phyloP scores from a whole-genome alignment of 2,113 vertebrate genomes.

The Microcebus murinus region DNA sequence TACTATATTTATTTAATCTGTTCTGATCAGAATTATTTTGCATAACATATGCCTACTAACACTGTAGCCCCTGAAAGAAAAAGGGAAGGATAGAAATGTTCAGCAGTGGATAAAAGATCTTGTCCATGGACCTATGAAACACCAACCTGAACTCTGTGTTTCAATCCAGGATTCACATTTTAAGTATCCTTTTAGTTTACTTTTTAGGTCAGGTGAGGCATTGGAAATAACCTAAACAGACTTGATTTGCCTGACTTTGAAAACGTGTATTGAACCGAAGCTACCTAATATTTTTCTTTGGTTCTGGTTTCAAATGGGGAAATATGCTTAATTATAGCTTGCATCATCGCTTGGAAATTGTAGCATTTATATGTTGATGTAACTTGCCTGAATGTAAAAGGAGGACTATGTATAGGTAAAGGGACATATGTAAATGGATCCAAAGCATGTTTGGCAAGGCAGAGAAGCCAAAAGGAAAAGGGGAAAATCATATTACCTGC shows the following conservation, averaged over 20 bases:
- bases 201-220: conserved; percentile 52
- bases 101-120: neutral
- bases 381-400: conserved; percentile 84
- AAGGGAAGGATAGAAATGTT: neutral
- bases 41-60: neutral
- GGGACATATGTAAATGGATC: conserved; percentile 82
- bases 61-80: neutral
- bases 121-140: neutral
- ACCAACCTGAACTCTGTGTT: conserved; percentile 29
- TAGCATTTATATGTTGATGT: conserved; percentile 83
- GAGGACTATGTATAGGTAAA: conserved; percentile 82
- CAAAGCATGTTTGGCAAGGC: conserved; percentile 84
- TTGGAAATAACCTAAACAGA: conserved; percentile 73
- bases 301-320: conserved; percentile 84
- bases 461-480: conserved; percentile 82
- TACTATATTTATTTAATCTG: neutral
- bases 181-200: conserved; percentile 65
- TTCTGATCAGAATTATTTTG: conserved; percentile 22
- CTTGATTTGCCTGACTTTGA: conserved; percentile 79
- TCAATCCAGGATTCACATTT: conserved; percentile 60
- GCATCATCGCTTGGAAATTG: conserved; percentile 85
- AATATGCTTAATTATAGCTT: conserved; percentile 87
- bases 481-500: conserved; percentile 82
- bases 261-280: conserved; percentile 75
- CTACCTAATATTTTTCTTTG: conserved; percentile 84